A percentile compares a stretch with the other conserved stretches of the same genome.
Conservation (phyloP, 2,113 vertebrate genomes). For the Neolamprologus fasciatus region DNA sequence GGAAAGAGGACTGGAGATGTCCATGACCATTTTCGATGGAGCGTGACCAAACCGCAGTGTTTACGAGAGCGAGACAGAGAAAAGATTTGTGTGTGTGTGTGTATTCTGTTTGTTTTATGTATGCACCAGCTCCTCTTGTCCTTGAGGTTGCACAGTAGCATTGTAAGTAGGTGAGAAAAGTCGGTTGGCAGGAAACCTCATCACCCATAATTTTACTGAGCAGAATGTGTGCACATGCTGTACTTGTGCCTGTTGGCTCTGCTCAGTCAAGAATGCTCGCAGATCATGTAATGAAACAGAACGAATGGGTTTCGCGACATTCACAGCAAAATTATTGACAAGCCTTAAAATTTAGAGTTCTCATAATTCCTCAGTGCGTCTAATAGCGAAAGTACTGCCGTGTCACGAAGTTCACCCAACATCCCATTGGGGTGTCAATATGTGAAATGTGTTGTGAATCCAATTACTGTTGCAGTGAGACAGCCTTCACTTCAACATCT, state of each 20-base stretch:
- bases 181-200: not conserved
- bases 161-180: not conserved
- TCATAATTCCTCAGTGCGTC: not conserved
- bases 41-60: not conserved
- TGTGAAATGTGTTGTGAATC: not conserved
- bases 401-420: not conserved
- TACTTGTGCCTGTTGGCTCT: not conserved
- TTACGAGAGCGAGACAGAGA: not conserved
- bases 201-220: not conserved
- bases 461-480: not conserved
- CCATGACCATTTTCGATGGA: not conserved
- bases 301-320: not conserved
- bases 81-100: not conserved
- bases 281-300: not conserved
- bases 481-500: not conserved
- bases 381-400: not conserved
- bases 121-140: not conserved
- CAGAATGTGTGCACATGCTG: not conserved
- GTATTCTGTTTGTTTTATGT: not conserved
- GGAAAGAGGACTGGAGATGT: constrained; percentile 2
- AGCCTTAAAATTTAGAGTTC: not conserved
- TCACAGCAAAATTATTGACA: not conserved
- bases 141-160: not conserved
- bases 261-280: not conserved
- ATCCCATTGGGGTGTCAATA: not conserved